Evolutionary conservation across 37 sponge, comb jelly and placozoan genomes (phyloP).

Genomic region (Dysidea cf. avara): DNA sequence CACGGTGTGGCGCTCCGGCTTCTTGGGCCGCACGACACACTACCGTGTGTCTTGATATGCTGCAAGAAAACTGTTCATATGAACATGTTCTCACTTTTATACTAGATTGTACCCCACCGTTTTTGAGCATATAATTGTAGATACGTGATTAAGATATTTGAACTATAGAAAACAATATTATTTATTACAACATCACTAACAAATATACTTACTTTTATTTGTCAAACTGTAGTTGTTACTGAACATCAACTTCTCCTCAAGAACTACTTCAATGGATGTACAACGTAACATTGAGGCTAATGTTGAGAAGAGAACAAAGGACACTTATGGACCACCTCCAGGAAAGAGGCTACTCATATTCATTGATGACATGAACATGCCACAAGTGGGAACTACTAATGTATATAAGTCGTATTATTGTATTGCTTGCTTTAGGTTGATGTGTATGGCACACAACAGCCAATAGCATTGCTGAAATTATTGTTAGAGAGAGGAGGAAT

Average conservation of each 20-base stretch:
- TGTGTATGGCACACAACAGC: slow-evolving; percentile 98
- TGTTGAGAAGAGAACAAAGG: slow-evolving; percentile 98
- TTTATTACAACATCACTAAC: too few species aligned
- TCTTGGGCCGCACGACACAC: too few species aligned
- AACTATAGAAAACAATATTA: background rate
- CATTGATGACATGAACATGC: slow-evolving; percentile 99
- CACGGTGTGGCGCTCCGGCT: too few species aligned
- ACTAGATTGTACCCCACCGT: background rate
- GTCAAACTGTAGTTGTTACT: slow-evolving; percentile 66
- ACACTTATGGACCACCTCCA: slow-evolving; percentile 95
- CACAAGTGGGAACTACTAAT: slow-evolving; percentile 44
- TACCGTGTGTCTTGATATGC: too few species aligned
- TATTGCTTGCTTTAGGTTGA: slow-evolving; percentile 62
- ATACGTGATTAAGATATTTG: background rate
- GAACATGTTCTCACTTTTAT: too few species aligned
- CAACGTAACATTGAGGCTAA: slow-evolving; percentile 96
- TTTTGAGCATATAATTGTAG: background rate
- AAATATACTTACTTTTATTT: slow-evolving; percentile 7
- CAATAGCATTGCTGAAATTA: slow-evolving; percentile 95
- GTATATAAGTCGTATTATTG: background rate
- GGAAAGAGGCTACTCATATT: slow-evolving; percentile 93
- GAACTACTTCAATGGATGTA: slow-evolving; percentile 98
- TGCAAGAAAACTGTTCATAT: too few species aligned
- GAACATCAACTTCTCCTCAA: slow-evolving; percentile 97
- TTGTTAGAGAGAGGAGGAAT: slow-evolving; percentile 96